Conservation (phyloP, 2,888 invertebrate species). For the Hetaerina titia region DNA sequence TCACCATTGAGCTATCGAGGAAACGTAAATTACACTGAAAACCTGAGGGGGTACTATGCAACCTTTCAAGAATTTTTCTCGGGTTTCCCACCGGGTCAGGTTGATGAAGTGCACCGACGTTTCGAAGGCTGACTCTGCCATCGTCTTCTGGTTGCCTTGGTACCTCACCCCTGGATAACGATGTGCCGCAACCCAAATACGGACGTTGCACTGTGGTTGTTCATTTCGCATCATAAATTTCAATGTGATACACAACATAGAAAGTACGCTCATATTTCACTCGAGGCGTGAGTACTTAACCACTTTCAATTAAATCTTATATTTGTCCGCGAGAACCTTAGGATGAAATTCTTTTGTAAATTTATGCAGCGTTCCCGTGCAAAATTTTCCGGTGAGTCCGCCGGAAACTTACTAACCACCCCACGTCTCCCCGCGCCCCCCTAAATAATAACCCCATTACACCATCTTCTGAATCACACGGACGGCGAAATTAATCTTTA, state of each 20-base stretch:
- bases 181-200: background rate
- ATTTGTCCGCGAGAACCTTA: background rate
- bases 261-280: background rate
- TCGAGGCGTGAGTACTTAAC: background rate
- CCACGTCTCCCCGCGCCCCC: background rate
- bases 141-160: too few relatives aligned
- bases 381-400: background rate
- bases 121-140: too few relatives aligned
- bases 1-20: too few relatives aligned
- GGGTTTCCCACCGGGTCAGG: too few relatives aligned
- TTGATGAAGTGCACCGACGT: too few relatives aligned
- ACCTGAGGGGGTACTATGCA: too few relatives aligned
- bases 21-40: too few relatives aligned
- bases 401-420: background rate
- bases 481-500: conserved; percentile 60
- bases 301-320: conserved; percentile 39
- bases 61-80: too few relatives aligned
- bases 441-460: conserved; percentile 49
- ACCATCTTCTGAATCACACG: background rate
- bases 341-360: background rate
- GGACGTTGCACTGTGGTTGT: background rate
- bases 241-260: background rate
- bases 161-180: background rate
- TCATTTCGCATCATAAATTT: background rate
- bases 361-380: background rate